Evolutionary conservation across 2,797 vertebrate genomes (phyloP).

Genomic region (Phalanger gymnotis): DNA sequence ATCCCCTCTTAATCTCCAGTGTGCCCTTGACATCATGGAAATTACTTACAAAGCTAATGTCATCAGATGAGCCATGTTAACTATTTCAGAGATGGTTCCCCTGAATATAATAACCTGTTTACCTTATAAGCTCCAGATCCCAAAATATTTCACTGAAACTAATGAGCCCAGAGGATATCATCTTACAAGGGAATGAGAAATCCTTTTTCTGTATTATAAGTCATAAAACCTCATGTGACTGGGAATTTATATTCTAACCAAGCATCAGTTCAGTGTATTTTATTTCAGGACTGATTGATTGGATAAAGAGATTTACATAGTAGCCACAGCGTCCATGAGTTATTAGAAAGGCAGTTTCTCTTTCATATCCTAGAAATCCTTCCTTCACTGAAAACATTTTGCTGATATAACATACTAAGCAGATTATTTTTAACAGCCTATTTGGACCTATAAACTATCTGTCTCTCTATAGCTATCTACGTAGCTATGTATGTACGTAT

Average conservation of each 20-base stretch:
- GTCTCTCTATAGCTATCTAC: neutral
- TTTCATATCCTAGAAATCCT: slow-evolving; percentile 70
- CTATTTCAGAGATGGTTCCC: slow-evolving; percentile 81
- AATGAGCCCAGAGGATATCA: slow-evolving; percentile 72
- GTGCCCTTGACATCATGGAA: slow-evolving; percentile 87
- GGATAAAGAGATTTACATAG: slow-evolving; percentile 82
- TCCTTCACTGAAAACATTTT: slow-evolving; percentile 41
- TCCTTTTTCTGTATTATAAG: slow-evolving; percentile 72
- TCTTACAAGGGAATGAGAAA: slow-evolving; percentile 75
- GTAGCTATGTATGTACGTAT: neutral
- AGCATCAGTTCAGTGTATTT: slow-evolving; percentile 73
- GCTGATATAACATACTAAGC: slow-evolving; percentile 11
- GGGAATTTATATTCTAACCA: slow-evolving; percentile 71
- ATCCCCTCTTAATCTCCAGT: slow-evolving; percentile 85
- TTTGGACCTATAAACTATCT: slow-evolving; percentile 1
- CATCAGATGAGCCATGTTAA: slow-evolving; percentile 84
- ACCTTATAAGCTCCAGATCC: slow-evolving; percentile 72
- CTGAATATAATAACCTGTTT: slow-evolving; percentile 78
- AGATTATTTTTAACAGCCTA: neutral
- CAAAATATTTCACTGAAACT: slow-evolving; percentile 73
- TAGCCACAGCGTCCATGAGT: slow-evolving; percentile 72
- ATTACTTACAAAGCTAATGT: slow-evolving; percentile 85
- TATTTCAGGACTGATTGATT: slow-evolving; percentile 81
- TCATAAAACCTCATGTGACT: slow-evolving; percentile 71
- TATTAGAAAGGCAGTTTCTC: slow-evolving; percentile 69